Evolutionary conservation across 2,113 vertebrate genomes (phyloP).

Genomic region (Elaphurus davidianus): DNA sequence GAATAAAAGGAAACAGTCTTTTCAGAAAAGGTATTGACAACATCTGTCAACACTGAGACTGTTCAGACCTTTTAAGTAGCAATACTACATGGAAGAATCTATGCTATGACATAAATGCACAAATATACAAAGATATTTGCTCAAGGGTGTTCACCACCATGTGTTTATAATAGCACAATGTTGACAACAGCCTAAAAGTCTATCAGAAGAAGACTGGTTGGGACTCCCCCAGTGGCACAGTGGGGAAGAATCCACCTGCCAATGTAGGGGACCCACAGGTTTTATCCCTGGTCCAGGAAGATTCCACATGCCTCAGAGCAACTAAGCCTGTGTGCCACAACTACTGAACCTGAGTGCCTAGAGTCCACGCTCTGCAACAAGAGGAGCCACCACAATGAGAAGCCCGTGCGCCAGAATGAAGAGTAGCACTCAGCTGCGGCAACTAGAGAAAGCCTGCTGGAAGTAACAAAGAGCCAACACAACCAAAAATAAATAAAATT

Average conservation of each 20-base stretch:
- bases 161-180: not conserved
- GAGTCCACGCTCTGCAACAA: not conserved
- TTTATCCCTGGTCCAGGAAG: not conserved
- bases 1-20: not conserved
- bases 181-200: not conserved
- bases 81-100: not conserved
- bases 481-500: not conserved
- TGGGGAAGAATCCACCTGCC: not conserved
- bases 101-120: not conserved
- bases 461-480: not conserved
- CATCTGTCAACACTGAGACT: not conserved
- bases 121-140: not conserved
- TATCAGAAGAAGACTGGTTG: not conserved
- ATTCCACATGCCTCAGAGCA: not conserved
- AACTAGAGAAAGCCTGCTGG: not conserved
- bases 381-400: not conserved
- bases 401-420: fast-evolving
- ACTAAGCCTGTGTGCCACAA: not conserved
- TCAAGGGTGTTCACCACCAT: not conserved
- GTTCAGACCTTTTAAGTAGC: not conserved
- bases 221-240: not conserved
- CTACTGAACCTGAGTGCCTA: not conserved
- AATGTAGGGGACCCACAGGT: not conserved
- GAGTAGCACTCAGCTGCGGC: not conserved
- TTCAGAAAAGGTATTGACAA: not conserved